Conservation (phyloP, 2,797 vertebrate genomes). For the Bothrops alternatus region DNA sequence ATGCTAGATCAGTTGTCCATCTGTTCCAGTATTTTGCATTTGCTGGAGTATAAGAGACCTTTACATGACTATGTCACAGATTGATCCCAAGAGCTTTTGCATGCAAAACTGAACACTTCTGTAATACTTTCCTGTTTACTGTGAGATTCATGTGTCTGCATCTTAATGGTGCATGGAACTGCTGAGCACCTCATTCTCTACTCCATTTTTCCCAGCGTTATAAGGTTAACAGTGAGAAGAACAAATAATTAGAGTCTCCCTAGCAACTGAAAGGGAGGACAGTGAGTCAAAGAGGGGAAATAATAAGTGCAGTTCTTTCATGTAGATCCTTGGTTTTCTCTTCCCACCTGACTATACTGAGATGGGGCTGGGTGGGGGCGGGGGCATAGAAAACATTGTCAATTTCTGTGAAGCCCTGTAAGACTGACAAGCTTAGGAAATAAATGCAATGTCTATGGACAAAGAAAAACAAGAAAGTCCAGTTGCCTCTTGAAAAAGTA, state of each 20-base stretch:
- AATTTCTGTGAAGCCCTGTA: neutral
- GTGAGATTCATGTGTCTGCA: neutral
- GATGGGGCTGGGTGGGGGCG: neutral
- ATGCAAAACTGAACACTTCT: neutral
- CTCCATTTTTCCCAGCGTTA: neutral
- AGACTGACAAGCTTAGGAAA: neutral
- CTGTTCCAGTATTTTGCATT: neutral
- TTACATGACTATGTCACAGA: neutral
- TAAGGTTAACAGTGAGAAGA: neutral
- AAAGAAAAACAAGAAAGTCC: neutral
- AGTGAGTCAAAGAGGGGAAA: neutral
- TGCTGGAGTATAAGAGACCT: neutral
- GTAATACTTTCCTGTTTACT: neutral
- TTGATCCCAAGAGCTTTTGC: neutral
- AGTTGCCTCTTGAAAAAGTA: neutral
- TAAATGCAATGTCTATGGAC: neutral
- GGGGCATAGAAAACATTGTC: neutral
- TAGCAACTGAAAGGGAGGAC: neutral
- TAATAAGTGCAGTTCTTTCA: neutral
- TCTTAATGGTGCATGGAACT: neutral
- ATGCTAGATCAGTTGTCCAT: neutral
- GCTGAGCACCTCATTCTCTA: neutral
- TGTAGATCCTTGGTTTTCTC: neutral
- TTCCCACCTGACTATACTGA: neutral
- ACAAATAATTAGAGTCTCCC: neutral